Evolutionary conservation across 2,888 invertebrate genomes (phyloP).

Genomic region (Elysia crispata): DNA sequence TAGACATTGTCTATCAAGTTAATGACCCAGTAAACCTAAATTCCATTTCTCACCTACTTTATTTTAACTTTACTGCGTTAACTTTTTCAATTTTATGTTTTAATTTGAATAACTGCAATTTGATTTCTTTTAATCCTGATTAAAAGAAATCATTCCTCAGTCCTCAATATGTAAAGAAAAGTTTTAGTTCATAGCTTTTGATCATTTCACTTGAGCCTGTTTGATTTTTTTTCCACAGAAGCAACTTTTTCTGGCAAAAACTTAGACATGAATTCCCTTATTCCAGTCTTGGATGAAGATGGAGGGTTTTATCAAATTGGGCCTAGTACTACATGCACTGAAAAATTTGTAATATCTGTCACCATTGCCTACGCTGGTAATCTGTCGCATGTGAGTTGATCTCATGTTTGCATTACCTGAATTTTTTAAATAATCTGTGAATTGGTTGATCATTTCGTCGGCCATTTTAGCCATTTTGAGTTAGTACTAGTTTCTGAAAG

Average conservation of each 20-base stretch:
- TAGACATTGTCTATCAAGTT: neutral
- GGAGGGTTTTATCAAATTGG: constrained; percentile 78
- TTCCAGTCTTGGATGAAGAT: constrained; percentile 73
- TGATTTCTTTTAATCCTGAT: constrained; percentile 11
- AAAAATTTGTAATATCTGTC: constrained; percentile 77
- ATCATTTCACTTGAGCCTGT: too few relatives aligned
- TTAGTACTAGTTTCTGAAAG: too few relatives aligned
- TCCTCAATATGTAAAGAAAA: too few relatives aligned
- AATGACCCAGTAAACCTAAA: neutral
- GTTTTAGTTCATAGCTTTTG: too few relatives aligned
- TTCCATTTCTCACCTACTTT: too few relatives aligned
- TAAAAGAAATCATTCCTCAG: neutral
- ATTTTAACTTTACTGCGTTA: too few relatives aligned
- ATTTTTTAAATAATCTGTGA: too few relatives aligned
- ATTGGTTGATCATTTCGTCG: too few relatives aligned
- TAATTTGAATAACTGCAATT: constrained; percentile 58
- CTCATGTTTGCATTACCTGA: too few relatives aligned
- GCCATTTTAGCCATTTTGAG: too few relatives aligned
- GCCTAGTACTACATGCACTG: constrained; percentile 71
- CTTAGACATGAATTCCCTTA: constrained; percentile 58
- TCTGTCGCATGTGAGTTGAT: constrained; percentile 72
- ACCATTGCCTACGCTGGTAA: constrained; percentile 78
- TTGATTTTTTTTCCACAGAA: too few relatives aligned
- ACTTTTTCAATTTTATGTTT: constrained; percentile 18
- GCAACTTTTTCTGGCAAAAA: neutral